Percentiles rank a stretch among this genome's conserved stretches.
Conservation (phyloP, 2,113 vertebrate genomes). For the western clawed frog (Xenopus tropicalis) region DNA sequence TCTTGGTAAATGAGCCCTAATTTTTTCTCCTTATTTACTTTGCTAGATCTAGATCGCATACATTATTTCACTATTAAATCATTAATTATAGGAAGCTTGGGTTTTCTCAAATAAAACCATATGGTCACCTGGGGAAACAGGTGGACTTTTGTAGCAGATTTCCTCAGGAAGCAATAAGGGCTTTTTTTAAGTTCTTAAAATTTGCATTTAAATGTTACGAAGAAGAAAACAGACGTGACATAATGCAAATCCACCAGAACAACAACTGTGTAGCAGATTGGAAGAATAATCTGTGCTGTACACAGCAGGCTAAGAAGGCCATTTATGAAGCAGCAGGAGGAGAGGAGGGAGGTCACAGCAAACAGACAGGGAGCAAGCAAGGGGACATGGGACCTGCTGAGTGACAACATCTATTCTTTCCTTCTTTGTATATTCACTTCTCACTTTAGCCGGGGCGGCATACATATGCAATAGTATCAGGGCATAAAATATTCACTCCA, state of each 20-base stretch:
- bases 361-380: constrained; percentile 34
- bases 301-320: constrained; percentile 20
- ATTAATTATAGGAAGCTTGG: background rate
- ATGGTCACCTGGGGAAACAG: constrained; percentile 17
- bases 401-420: constrained; percentile 34
- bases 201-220: constrained; percentile 32
- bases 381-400: constrained; percentile 37
- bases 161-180: background rate
- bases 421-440: constrained; percentile 20
- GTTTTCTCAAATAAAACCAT: background rate
- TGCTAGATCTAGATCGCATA: too few species aligned
- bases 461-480: constrained; percentile 8
- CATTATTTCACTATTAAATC: too few species aligned
- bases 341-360: constrained; percentile 31
- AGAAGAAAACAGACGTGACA: constrained; percentile 15
- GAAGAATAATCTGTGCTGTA: constrained; percentile 20
- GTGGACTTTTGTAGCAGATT: constrained; percentile 12
- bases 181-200: constrained; percentile 5
- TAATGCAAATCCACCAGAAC: constrained; percentile 19
- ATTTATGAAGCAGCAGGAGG: constrained; percentile 28
- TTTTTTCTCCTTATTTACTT: too few species aligned
- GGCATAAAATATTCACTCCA: background rate
- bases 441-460: constrained; percentile 18
- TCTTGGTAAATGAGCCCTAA: too few species aligned
- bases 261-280: constrained; percentile 34